phyloP scores from a whole-genome alignment of 2,113 vertebrate genomes.

The Entomyzon cyanotis region DNA sequence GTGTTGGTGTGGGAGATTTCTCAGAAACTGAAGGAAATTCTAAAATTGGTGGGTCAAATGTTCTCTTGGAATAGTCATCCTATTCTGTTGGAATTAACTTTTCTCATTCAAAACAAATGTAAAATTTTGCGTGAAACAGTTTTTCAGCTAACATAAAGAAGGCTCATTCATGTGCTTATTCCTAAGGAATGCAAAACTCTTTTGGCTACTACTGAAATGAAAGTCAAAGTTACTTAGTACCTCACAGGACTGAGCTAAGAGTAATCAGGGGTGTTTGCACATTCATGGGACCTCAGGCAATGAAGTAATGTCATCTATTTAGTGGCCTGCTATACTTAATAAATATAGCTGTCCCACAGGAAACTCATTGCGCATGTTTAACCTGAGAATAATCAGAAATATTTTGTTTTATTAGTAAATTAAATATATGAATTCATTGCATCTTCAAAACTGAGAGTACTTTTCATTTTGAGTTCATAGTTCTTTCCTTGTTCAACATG shows the following conservation, averaged over 20 bases:
- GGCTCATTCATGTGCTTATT: background rate
- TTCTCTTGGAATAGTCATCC: background rate
- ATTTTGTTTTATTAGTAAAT: background rate
- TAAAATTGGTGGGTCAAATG: background rate
- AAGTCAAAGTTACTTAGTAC: conserved; percentile 10
- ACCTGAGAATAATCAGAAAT: background rate
- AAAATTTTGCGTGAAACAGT: background rate
- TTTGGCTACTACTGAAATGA: background rate
- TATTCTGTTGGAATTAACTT: background rate
- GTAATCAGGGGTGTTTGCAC: background rate
- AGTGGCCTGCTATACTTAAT: background rate
- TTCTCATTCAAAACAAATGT: conserved; percentile 1
- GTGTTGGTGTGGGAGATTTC: background rate
- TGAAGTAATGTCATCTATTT: background rate
- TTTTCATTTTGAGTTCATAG: background rate
- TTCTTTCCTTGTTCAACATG: background rate
- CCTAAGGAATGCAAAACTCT: background rate
- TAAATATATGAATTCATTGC: background rate
- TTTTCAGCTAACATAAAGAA: background rate
- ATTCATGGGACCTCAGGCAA: background rate
- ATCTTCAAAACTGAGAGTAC: background rate
- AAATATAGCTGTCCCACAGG: background rate
- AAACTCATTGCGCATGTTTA: background rate
- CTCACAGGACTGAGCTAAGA: background rate
- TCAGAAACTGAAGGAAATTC: background rate